These are phyloP conservation scores for Grapholita molesta DNA, from an alignment of 1,140 invertebrate genomes.

Conservation along the genomic window DNA sequence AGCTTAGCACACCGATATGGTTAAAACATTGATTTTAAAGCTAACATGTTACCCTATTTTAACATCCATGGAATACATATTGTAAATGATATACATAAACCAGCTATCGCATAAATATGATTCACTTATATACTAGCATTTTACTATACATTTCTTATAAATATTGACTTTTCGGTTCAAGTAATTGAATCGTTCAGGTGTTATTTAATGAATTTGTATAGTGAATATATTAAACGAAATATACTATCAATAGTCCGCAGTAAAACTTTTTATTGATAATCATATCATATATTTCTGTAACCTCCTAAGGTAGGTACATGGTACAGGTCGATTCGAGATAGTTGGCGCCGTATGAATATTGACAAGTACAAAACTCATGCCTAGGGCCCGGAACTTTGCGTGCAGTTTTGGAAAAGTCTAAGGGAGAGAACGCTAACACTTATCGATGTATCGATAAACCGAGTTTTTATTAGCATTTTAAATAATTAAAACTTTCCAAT, in stretches of 20 bases:
- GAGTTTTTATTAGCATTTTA: no score
- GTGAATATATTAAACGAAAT: background rate
- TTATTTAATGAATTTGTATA: background rate
- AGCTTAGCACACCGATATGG: conserved; percentile 14
- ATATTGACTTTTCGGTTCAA: background rate
- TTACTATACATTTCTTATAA: background rate
- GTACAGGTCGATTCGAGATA: no score
- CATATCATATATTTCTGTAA: no score
- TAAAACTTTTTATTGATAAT: no score
- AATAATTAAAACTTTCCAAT: no score
- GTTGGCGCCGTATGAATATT: no score
- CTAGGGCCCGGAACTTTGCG: no score
- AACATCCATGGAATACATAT: conserved; percentile 3
- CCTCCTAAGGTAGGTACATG: no score
- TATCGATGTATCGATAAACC: no score
- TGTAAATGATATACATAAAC: background rate
- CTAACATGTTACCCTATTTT: background rate
- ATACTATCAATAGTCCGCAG: background rate
- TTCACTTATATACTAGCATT: background rate
- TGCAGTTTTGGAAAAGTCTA: no score
- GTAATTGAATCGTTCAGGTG: background rate
- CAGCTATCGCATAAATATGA: background rate
- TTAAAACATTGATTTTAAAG: conserved; percentile 14
- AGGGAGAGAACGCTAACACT: no score
- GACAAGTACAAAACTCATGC: no score